Percentiles rank a stretch among this genome's conserved stretches.
Conservation (phyloP, 2,888 invertebrate genomes). For the Drosophila lutescens region DNA sequence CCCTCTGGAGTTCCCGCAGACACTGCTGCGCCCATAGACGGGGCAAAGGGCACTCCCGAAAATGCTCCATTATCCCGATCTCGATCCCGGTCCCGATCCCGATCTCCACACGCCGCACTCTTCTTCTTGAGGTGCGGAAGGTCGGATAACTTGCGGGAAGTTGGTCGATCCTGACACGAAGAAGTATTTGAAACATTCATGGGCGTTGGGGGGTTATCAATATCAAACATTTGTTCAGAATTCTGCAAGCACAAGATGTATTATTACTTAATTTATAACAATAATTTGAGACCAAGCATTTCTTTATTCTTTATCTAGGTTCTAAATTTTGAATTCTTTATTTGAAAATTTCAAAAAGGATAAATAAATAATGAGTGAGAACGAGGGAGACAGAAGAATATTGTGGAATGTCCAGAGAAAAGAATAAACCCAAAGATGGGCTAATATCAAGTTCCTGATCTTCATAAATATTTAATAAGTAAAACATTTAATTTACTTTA, state of each 20-base stretch:
- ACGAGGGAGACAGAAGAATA: not conserved
- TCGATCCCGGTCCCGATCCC: constrained; percentile 6
- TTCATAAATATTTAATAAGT: too few relatives aligned
- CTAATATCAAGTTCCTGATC: too few relatives aligned
- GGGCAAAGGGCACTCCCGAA: constrained; percentile 35
- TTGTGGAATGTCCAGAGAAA: not conserved
- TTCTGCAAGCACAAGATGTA: constrained; percentile 85
- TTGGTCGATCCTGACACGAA: constrained; percentile 87
- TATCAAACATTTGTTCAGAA: constrained; percentile 90
- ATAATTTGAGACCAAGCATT: too few relatives aligned
- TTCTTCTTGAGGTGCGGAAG: constrained; percentile 86
- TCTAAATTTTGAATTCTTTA: too few relatives aligned
- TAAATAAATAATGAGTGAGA: not conserved
- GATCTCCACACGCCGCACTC: constrained; percentile 51
- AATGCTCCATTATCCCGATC: constrained; percentile 40
- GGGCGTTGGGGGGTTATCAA: constrained; percentile 88
- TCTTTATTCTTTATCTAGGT: too few relatives aligned
- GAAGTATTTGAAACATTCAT: constrained; percentile 82
- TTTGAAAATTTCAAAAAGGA: not conserved
- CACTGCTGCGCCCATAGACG: constrained; percentile 41
- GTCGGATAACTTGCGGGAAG: constrained; percentile 88
- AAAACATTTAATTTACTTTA: too few relatives aligned
- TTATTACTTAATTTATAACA: not conserved
- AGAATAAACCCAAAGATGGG: not conserved
- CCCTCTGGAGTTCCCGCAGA: constrained; percentile 33